These are phyloP conservation scores for Semaprochilodus insignis DNA, from an alignment of 2,797 vertebrate genomes.

Conservation along the genomic window DNA sequence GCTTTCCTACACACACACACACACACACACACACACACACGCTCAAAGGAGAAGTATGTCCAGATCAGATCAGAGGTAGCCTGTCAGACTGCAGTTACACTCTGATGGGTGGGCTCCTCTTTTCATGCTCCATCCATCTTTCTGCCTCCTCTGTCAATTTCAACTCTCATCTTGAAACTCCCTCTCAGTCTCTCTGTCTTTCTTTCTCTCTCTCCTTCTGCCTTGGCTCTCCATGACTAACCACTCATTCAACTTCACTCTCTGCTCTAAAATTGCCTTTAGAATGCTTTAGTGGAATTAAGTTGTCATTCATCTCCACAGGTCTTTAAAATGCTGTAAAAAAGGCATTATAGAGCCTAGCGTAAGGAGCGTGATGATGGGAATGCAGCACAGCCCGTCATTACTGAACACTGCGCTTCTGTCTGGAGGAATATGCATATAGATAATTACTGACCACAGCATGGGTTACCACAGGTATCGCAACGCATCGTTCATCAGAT, in stretches of 20 bases:
- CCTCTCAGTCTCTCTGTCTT: neutral
- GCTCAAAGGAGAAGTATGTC: neutral
- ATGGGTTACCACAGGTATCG: constrained; percentile 26
- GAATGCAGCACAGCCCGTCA: constrained; percentile 32
- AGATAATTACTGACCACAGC: constrained; percentile 52
- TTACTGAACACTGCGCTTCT: constrained; percentile 30
- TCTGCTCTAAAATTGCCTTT: constrained; percentile 23
- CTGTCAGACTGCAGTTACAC: constrained; percentile 33
- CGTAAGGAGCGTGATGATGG: constrained; percentile 1
- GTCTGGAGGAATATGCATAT: constrained; percentile 21
- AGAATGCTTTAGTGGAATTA: constrained; percentile 46
- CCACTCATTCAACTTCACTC: constrained; percentile 42
- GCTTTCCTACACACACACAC: neutral
- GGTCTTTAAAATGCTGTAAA: constrained; percentile 40
- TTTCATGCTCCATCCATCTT: constrained; percentile 46
- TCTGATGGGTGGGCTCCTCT: constrained; percentile 40
- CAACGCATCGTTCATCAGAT: constrained; percentile 5
- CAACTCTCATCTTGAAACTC: constrained; percentile 10
- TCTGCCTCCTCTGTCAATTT: constrained; percentile 36
- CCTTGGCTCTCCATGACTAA: constrained; percentile 19
- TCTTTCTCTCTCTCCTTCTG: neutral
- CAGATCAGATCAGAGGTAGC: constrained; percentile 39
- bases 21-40: too few species aligned
- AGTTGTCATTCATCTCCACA: constrained; percentile 40
- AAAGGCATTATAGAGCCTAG: constrained; percentile 35